Evolutionary conservation across 2,113 vertebrate species (phyloP).

Genomic region (Conger conger): DNA sequence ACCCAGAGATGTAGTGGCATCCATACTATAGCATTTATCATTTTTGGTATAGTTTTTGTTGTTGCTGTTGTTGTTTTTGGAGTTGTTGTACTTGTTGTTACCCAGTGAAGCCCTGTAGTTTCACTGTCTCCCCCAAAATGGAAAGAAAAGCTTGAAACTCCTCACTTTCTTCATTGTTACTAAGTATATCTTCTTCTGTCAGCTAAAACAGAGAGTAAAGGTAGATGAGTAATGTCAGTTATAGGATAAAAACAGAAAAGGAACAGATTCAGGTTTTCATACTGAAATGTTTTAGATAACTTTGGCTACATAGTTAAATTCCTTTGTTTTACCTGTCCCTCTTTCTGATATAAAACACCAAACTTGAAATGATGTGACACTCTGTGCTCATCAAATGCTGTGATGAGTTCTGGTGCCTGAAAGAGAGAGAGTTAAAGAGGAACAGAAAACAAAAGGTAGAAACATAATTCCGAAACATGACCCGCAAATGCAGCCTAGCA

Average conservation of each 20-base stretch:
- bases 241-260: slow-evolving; percentile 5
- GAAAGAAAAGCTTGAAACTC: slow-evolving; percentile 83
- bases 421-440: not conserved
- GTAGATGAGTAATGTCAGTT: not conserved
- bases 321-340: slow-evolving; percentile 62
- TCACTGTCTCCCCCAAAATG: slow-evolving; percentile 79
- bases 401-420: slow-evolving; percentile 72
- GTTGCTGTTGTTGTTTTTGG: no score
- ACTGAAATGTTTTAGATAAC: not conserved
- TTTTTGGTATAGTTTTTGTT: no score
- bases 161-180: slow-evolving; percentile 82
- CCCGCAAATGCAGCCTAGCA: no score
- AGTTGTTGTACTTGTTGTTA: slow-evolving; percentile 39
- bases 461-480: no score
- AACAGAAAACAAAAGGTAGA: not conserved
- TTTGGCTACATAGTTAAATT: not conserved
- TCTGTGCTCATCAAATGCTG: slow-evolving; percentile 73
- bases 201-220: slow-evolving; percentile 63
- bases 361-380: slow-evolving; percentile 76
- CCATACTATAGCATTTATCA: not conserved
- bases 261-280: no score
- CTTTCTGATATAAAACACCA: slow-evolving; percentile 71
- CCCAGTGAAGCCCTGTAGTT: slow-evolving; percentile 82
- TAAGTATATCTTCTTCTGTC: slow-evolving; percentile 83
- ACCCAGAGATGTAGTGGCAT: not conserved